phyloP scores from a whole-genome alignment of 2,113 vertebrate species.

The Balaeniceps rex region DNA sequence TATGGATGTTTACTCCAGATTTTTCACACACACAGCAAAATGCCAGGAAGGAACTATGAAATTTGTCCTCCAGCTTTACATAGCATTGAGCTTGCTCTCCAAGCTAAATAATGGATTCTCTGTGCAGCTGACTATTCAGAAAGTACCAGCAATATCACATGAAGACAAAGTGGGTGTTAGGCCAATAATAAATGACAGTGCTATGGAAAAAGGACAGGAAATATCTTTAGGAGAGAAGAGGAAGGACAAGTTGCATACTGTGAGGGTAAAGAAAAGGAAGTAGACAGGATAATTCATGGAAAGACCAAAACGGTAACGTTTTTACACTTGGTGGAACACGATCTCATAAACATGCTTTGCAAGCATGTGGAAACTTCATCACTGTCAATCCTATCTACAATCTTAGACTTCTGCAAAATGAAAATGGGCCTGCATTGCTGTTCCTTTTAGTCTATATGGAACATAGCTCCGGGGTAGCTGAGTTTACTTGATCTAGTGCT shows the following conservation, averaged over 20 bases:
- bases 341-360: background rate
- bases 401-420: background rate
- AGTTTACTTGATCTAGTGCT: background rate
- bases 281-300: constrained; percentile 3
- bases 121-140: background rate
- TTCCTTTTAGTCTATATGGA: background rate
- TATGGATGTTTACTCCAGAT: background rate
- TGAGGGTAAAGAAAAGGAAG: constrained; percentile 2
- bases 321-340: too few species aligned
- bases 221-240: background rate
- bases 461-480: background rate
- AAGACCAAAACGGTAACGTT: background rate
- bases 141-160: background rate
- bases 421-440: background rate
- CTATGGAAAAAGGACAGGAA: background rate
- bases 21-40: constrained; percentile 3
- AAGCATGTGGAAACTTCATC: background rate
- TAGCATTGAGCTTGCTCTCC: background rate
- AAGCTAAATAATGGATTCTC: background rate
- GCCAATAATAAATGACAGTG: background rate
- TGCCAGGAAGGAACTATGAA: constrained; percentile 3
- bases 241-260: background rate
- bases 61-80: background rate
- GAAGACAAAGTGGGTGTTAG: background rate
- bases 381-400: background rate